These are phyloP conservation scores for Polyommatus iphigenia DNA, from an alignment of 2,888 invertebrate species.

Conservation along the genomic window DNA sequence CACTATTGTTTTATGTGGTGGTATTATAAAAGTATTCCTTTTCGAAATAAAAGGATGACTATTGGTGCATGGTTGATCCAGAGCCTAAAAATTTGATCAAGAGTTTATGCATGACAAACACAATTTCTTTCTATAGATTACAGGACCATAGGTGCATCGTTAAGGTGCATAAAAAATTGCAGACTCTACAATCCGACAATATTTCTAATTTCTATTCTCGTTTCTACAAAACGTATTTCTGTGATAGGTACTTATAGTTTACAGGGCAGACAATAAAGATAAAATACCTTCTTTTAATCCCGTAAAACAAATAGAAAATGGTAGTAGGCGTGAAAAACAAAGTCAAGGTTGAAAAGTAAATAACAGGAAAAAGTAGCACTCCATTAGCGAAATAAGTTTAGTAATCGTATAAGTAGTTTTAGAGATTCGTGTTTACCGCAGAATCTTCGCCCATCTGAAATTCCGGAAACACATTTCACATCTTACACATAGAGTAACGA, in stretches of 20 bases:
- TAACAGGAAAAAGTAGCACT: background rate
- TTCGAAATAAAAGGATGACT: no score
- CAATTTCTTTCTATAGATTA: no score
- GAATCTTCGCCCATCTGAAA: background rate
- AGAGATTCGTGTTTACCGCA: background rate
- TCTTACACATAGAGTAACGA: background rate
- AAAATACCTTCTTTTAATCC: background rate
- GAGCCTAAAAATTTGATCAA: no score
- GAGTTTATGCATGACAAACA: no score
- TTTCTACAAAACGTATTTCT: no score
- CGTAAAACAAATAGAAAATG: background rate
- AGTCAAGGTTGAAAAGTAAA: background rate
- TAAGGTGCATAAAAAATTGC: no score
- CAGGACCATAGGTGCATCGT: no score
- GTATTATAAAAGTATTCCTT: no score
- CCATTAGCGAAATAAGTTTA: constrained; percentile 12
- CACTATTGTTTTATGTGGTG: background rate
- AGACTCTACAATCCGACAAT: no score
- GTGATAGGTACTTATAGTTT: background rate
- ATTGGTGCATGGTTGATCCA: no score
- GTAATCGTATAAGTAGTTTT: constrained; percentile 2
- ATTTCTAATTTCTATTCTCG: no score
- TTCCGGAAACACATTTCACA: background rate
- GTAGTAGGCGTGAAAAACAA: background rate
- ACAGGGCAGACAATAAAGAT: background rate